phyloP scores from a whole-genome alignment of 2,797 vertebrate genomes.

The Heteromormyrus szaboi region DNA sequence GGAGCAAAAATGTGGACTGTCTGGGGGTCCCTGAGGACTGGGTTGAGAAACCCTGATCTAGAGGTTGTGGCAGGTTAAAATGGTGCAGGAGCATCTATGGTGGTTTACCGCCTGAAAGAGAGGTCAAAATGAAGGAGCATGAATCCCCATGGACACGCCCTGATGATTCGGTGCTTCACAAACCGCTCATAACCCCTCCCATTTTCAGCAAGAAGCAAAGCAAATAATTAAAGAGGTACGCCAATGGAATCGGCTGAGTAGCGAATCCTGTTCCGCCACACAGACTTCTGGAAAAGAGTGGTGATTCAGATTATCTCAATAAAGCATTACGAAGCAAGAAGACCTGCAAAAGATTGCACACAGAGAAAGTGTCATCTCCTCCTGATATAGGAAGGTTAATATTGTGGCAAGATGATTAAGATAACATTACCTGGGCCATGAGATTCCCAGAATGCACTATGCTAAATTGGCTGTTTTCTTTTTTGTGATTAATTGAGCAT shows the following conservation, averaged over 20 bases:
- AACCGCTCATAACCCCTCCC: background rate
- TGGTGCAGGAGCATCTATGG: conserved; percentile 66
- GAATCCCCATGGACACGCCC: background rate
- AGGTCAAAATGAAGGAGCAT: background rate
- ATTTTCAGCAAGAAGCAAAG: background rate
- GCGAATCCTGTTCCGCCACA: background rate
- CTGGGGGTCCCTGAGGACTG: no score
- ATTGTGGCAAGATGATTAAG: conserved; percentile 95
- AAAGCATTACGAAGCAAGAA: conserved; percentile 44
- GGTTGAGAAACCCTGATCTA: conserved; percentile 33
- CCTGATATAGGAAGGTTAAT: conserved; percentile 61
- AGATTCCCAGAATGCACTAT: conserved; percentile 93
- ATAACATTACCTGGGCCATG: conserved; percentile 93
- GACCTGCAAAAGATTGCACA: conserved; percentile 53
- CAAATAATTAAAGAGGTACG: background rate
- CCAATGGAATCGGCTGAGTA: background rate
- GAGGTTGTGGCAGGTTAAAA: conserved; percentile 64
- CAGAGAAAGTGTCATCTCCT: conserved; percentile 42
- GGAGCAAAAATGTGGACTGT: no score
- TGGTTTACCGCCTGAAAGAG: conserved; percentile 59
- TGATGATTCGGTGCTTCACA: background rate
- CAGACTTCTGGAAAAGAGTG: conserved; percentile 42
- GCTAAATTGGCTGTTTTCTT: conserved; percentile 96
- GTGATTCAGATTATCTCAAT: conserved; percentile 50
- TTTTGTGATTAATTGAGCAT: conserved; percentile 96